Evolutionary conservation across 2,797 vertebrate genomes (phyloP).

Genomic region (Pseudochromis fuscus): DNA sequence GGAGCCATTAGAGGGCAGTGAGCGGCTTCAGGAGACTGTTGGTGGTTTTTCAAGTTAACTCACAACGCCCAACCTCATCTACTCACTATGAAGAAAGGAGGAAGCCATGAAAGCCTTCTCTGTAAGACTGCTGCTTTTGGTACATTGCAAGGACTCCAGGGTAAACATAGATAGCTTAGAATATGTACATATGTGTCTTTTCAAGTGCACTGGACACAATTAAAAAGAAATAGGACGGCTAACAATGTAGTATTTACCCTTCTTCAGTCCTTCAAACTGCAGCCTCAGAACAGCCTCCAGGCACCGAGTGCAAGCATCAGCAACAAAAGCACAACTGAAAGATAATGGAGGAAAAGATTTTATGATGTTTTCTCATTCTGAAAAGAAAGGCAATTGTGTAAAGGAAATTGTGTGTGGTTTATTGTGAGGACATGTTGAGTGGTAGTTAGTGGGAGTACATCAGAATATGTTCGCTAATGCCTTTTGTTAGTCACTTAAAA

Average conservation of each 20-base stretch:
- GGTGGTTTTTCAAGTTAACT: constrained; percentile 8
- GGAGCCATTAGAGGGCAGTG: constrained; percentile 5
- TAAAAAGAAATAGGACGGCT: background rate
- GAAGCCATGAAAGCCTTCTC: background rate
- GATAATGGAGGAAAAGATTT: background rate
- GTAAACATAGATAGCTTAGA: too few relatives aligned
- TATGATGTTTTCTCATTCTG: constrained; percentile 5
- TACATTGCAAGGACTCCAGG: background rate
- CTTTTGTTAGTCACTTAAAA: too few relatives aligned
- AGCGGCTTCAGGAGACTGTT: constrained; percentile 11
- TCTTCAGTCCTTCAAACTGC: constrained; percentile 8
- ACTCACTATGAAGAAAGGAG: background rate
- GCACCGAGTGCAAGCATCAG: background rate
- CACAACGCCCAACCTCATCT: background rate
- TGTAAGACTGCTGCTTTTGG: background rate
- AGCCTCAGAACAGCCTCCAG: background rate
- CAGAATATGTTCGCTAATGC: too few relatives aligned
- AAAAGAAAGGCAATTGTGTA: background rate
- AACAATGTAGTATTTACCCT: background rate
- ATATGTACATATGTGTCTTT: constrained; percentile 2
- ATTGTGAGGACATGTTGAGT: background rate
- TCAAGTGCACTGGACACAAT: constrained; percentile 6
- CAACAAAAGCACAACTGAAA: constrained; percentile 8
- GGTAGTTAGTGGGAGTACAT: too few relatives aligned
- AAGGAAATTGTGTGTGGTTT: background rate